A percentile compares a stretch with the other conserved stretches of the same genome.
Evolutionary conservation across 2,113 vertebrate genomes (phyloP).

Genomic region (Nibea coibor): DNA sequence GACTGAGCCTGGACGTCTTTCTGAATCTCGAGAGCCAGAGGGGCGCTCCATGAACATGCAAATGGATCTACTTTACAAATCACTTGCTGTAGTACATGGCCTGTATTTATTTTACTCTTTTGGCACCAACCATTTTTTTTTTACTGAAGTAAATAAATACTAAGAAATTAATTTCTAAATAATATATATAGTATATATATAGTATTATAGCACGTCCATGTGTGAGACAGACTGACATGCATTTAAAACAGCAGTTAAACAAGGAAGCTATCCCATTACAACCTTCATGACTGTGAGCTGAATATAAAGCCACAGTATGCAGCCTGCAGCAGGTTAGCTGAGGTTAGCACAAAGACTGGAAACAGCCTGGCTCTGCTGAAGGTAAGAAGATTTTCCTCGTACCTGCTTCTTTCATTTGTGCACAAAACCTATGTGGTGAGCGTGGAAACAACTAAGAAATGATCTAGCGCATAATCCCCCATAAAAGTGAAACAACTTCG

Average conservation of each 20-base stretch:
- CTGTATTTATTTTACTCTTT: neutral
- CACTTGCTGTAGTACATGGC: neutral
- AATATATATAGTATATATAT: neutral
- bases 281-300: neutral
- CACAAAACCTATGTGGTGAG: no score
- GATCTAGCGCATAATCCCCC: no score
- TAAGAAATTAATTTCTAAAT: neutral
- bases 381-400: neutral
- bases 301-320: neutral
- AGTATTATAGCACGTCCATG: neutral
- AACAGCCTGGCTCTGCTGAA: neutral
- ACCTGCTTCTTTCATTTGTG: no score
- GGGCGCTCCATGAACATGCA: conserved; percentile 25
- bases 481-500: no score
- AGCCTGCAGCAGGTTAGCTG: neutral
- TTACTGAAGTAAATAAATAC: neutral
- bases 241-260: neutral
- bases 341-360: neutral
- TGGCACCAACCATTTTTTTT: neutral
- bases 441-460: no score
- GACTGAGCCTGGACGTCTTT: conserved; percentile 33
- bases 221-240: neutral
- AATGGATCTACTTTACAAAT: conserved; percentile 14
- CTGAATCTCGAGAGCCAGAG: conserved; percentile 41
- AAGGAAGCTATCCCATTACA: neutral